Evolutionary conservation across 1,140 invertebrate genomes (phyloP), one percentile per base, ranked within the genome.

Genomic region (Panulirus ornatus): DNA sequence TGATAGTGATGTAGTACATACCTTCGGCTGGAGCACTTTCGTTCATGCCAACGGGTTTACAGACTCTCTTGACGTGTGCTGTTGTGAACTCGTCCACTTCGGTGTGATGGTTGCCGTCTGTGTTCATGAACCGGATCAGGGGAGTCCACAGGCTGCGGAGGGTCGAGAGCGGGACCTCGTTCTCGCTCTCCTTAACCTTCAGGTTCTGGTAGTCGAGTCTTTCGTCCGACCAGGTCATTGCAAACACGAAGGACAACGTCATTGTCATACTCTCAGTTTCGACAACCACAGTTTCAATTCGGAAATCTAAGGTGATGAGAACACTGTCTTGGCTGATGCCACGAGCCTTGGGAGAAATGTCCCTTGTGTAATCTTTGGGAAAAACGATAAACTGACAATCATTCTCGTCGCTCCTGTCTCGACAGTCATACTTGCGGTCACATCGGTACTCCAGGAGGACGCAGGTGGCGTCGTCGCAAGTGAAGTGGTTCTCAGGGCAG

Each of bases 391-490:
- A 19, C 30, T 78, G 47, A 27, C 84, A 87, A 16, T 78, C 73
- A 8, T n/a, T 9, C 54, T 87, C 84, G 51, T 87, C 84, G 44
- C 73, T 87, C 51, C 58, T 78, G 47, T 87, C 84, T 22, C 51
- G 19, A 58, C 84, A 87, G 75, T 87, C 84, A 16, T 87, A 87
- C 75, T 78, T 87, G 51, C 40, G 47, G 51, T 87, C 84, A 19
- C 84, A 87, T 0, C 75, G 75, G 40, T 87, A 22, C 6, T 38
- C 44, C 34, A 66, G 73, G 38, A 75, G 73, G 36, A 87, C 44
- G 42, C 84, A 87, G 51, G 73, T 87, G 47, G 47, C 84, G 71
- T 87, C 84, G 71, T 87, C 70, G 47, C 84, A 87, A 16, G 73
- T 87, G 51, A 79, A 87, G 22, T 87, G 51, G 3, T 78, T 44